Conservation (phyloP, 2,113 vertebrate species). For the Clarias magur region DNA sequence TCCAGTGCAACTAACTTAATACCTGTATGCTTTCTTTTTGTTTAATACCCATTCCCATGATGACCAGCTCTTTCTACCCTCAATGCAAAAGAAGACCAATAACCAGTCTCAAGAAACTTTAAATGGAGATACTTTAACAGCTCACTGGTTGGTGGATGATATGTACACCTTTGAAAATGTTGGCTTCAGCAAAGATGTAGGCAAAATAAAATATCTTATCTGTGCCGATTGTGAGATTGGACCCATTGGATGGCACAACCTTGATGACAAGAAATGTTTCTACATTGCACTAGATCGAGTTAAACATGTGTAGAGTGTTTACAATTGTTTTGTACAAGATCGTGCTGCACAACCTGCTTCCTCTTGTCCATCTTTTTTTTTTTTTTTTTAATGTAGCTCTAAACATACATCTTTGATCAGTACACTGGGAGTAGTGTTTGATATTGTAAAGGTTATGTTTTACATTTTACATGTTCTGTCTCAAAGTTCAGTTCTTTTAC, state of each 20-base stretch:
- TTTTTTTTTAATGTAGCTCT: background rate
- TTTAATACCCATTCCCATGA: background rate
- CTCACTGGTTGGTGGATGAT: slow-evolving; percentile 92
- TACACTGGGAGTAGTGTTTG: background rate
- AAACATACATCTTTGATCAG: background rate
- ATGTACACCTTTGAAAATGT: slow-evolving; percentile 96
- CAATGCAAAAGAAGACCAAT: slow-evolving; percentile 86
- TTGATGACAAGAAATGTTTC: slow-evolving; percentile 92
- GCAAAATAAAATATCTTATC: slow-evolving; percentile 91
- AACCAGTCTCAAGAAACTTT: slow-evolving; percentile 65
- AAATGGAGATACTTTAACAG: slow-evolving; percentile 80
- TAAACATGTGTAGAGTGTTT: slow-evolving; percentile 76
- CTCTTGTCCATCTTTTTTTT: background rate
- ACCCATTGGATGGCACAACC: slow-evolving; percentile 94
- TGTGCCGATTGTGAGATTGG: slow-evolving; percentile 97
- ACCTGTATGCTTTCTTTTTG: background rate
- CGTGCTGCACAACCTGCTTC: background rate
- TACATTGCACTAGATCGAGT: slow-evolving; percentile 92
- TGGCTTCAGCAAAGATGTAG: slow-evolving; percentile 95
- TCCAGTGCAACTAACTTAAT: background rate
- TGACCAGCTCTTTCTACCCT: slow-evolving; percentile 86
- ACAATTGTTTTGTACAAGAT: slow-evolving; percentile 45
- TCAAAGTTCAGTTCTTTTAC: background rate
- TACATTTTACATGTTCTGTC: background rate
- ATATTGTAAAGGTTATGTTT: background rate